These are phyloP conservation scores for Unio delphinus DNA, from an alignment of 2,888 invertebrate genomes.

Conservation along the genomic window DNA sequence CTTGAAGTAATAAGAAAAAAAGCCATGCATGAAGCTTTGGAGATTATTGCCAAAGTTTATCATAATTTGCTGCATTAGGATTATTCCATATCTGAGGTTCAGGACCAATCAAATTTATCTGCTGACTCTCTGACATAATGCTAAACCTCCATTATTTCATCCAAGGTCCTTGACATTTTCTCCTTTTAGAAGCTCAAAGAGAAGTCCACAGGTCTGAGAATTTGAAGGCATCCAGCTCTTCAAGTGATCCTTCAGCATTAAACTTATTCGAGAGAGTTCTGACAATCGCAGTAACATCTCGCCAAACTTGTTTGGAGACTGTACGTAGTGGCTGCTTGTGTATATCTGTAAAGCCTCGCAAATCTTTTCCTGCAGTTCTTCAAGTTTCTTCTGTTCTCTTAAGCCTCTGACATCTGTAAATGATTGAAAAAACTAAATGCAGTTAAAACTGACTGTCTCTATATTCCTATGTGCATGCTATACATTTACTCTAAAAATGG, in stretches of 20 bases:
- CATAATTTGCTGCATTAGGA: no score
- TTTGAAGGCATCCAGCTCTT: constrained; percentile 86
- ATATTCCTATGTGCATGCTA: no score
- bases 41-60: no score
- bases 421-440: constrained; percentile 5
- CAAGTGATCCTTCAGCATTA: constrained; percentile 85
- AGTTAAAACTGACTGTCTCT: background rate
- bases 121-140: no score
- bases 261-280: constrained; percentile 94
- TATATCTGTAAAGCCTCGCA: constrained; percentile 93
- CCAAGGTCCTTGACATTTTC: constrained; percentile 50
- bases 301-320: constrained; percentile 94
- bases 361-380: constrained; percentile 94
- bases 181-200: constrained; percentile 89
- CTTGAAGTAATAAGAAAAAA: no score
- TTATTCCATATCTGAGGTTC: no score
- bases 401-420: constrained; percentile 89
- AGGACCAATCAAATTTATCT: no score
- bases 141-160: background rate
- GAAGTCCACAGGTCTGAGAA: constrained; percentile 91
- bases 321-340: constrained; percentile 91
- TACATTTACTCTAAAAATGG: no score
- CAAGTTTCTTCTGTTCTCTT: constrained; percentile 92
- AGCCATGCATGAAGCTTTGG: no score
- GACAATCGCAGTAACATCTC: constrained; percentile 93